Evolutionary conservation across 2,888 invertebrate genomes (phyloP).

Genomic region (Stenotaenia linearis): DNA sequence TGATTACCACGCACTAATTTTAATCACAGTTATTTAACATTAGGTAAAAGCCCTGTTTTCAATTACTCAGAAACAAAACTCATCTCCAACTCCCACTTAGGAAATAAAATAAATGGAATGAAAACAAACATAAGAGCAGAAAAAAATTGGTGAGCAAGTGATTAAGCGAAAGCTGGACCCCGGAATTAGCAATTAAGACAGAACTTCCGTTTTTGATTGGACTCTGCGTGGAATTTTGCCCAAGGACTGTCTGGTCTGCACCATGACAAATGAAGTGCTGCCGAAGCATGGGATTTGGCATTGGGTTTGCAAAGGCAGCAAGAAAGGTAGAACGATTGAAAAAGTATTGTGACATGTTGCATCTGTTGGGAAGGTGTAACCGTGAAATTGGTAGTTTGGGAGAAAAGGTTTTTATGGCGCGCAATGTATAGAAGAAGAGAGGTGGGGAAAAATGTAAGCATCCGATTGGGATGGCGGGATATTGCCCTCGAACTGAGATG

Average conservation of each 20-base stretch:
- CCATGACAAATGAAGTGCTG: not conserved
- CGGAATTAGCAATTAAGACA: constrained; percentile 2
- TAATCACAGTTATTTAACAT: not conserved
- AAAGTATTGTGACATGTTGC: constrained; percentile 2
- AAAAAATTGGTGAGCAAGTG: not conserved
- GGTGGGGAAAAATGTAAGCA: not conserved
- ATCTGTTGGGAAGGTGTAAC: not conserved
- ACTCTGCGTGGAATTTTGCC: not conserved
- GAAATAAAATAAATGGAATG: not conserved
- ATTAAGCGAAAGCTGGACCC: not conserved
- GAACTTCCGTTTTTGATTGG: not conserved
- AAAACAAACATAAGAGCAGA: not conserved
- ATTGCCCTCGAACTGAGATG: constrained; percentile 1
- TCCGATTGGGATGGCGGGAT: not conserved
- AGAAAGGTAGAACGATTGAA: not conserved
- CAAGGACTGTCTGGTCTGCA: not conserved
- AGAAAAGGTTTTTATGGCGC: constrained; percentile 10
- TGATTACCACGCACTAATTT: constrained; percentile 1
- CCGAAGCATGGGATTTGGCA: not conserved
- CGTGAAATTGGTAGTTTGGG: constrained; percentile 15
- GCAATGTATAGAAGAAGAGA: not conserved
- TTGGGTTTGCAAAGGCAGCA: not conserved
- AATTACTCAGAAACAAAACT: not conserved
- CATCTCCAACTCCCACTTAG: not conserved
- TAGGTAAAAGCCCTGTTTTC: not conserved